phyloP scores from a whole-genome alignment of 2,113 vertebrate species.

The Oxygymnocypris stewartii region DNA sequence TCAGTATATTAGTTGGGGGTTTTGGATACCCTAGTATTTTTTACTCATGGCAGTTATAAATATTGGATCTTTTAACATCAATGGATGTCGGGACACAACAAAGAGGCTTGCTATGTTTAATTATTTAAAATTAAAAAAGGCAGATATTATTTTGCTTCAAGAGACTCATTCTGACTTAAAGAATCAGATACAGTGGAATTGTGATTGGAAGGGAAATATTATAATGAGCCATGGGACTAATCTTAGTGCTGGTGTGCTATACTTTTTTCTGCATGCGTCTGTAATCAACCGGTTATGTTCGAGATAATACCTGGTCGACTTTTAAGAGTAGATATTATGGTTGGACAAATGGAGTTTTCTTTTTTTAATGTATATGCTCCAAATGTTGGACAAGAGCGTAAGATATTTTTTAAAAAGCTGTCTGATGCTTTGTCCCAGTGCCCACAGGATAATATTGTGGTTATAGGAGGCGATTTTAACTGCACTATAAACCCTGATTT shows the following conservation, averaged over 20 bases:
- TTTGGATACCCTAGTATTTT: background rate
- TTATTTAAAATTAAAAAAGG: background rate
- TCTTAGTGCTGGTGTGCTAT: background rate
- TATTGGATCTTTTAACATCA: no score
- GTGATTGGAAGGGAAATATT: background rate
- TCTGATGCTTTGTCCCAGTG: background rate
- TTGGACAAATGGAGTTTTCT: background rate
- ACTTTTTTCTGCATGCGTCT: background rate
- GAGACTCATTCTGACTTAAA: background rate
- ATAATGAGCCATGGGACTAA: background rate
- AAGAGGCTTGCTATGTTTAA: background rate
- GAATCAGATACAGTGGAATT: background rate
- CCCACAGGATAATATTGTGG: background rate
- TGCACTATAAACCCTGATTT: background rate
- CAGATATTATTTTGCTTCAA: background rate
- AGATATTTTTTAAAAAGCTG: background rate
- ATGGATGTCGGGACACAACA: background rate
- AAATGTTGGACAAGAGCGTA: background rate
- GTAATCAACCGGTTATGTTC: background rate
- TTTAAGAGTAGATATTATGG: background rate
- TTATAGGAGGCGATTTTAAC: background rate
- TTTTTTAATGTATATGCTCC: constrained; percentile 12
- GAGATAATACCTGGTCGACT: background rate
- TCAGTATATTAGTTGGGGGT: background rate
- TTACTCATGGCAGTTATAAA: no score